Base-by-base conservation (phyloP, 1,140 invertebrate species). In the Diorhabda elongata region DNA sequence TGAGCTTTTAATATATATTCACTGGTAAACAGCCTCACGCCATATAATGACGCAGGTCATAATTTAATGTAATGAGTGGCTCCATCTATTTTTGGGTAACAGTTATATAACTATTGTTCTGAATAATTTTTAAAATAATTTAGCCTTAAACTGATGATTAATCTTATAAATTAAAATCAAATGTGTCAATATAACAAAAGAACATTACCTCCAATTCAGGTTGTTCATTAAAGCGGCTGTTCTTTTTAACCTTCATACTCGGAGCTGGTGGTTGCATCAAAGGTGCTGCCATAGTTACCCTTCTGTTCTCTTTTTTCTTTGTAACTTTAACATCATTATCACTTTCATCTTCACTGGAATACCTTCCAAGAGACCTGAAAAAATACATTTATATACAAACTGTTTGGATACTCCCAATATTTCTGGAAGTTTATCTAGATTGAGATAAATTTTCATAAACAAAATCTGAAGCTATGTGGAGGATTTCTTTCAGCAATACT, bases 261-360 rank as follows among this genome's bases (percentile, higher is more conserved):
- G 41, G 41, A 41, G 58, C 11, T 41, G 83, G 82, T 3, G 82
- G 84, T 71, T 83, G 74, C 82, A 84, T 84, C 9, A 81, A 47
- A 77, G 82, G 63, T 0, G 81, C 83, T 3, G 83, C 79, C 74
- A 81, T 81, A 4, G 84, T 82, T 11, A 81, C 79, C 11, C 83
- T 79, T 26, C 83, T 79, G 69, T 82, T 84, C 44, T 84, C 84
- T 64, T 83, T 82, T 44, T 77, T 81, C 77, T 80, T 77, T 3
- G 61, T 65, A 26, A 69, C 58, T 70, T 75, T 79, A n/a, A 66
- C 69, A 52, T 79, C 80, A 9, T 64, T 64, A 66, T 81, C 81
- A 52, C 85, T 86, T 47, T 87, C 85, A 72, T 87, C 86, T 42
- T 86, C 85, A 73, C 85, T 86, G 0, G 86, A 87, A 72, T 85